A percentile compares a stretch with the other conserved stretches of the same genome.
These are phyloP conservation scores for Puma concolor DNA, from an alignment of 2,113 vertebrate species.

Conservation along the genomic window DNA sequence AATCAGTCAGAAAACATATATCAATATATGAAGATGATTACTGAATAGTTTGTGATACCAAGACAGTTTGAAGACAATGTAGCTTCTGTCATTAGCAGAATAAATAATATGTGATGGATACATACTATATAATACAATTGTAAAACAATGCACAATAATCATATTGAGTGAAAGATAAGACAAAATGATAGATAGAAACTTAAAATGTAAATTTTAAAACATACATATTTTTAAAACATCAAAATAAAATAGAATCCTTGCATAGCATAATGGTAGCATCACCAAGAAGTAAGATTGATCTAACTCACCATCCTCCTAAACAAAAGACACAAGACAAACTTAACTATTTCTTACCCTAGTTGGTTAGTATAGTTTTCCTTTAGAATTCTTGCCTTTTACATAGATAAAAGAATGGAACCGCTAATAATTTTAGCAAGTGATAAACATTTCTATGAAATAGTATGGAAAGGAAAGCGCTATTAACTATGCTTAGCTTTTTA, in stretches of 20 bases:
- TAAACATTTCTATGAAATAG: not conserved
- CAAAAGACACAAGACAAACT: not conserved
- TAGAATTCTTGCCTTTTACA: not conserved
- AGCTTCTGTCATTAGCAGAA: not conserved
- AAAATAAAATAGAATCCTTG: not conserved
- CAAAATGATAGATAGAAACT: not conserved
- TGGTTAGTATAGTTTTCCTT: not conserved
- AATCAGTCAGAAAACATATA: not conserved
- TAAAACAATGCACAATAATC: not conserved
- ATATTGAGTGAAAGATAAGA: not conserved
- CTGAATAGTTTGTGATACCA: not conserved
- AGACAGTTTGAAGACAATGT: not conserved
- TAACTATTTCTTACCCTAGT: not conserved
- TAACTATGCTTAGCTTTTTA: not conserved
- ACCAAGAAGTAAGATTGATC: not conserved
- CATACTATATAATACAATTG: not conserved
- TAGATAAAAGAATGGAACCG: not conserved
- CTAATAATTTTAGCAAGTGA: not conserved
- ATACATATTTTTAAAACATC: not conserved
- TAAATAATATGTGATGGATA: not conserved
- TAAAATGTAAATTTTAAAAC: not conserved
- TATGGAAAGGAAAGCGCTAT: not conserved
- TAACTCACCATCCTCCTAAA: not conserved
- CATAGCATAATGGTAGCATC: not conserved
- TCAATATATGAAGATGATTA: not conserved